These are phyloP conservation scores for Rotaria sp. DNA, from an alignment of 2,888 invertebrate species.

Conservation along the genomic window DNA sequence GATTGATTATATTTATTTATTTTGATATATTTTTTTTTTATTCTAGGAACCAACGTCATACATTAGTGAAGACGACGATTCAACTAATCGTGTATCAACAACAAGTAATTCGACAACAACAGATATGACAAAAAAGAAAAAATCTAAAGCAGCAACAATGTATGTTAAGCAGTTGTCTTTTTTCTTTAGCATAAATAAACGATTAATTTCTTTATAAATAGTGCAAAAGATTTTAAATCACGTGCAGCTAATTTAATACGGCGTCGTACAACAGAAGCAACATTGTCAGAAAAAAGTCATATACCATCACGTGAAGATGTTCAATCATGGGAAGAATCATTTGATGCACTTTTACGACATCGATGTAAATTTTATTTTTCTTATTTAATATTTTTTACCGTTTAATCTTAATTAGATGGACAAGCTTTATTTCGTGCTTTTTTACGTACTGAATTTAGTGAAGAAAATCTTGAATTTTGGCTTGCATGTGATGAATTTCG, in stretches of 20 bases:
- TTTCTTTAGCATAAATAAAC: not conserved
- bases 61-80: constrained; percentile 5
- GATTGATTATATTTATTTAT: not conserved
- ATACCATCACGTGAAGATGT: constrained; percentile 43
- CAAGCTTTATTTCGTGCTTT: constrained; percentile 59
- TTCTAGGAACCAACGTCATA: not conserved
- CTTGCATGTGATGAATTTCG: constrained; percentile 60
- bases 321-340: constrained; percentile 57
- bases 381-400: constrained; percentile 10
- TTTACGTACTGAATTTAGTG: constrained; percentile 59
- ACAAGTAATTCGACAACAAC: not conserved
- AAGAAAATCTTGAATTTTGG: constrained; percentile 62
- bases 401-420: constrained; percentile 55
- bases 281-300: constrained; percentile 47
- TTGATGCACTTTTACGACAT: constrained; percentile 57
- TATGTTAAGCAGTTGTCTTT: not conserved
- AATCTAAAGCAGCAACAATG: not conserved
- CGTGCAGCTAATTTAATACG: constrained; percentile 56
- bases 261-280: constrained; percentile 57
- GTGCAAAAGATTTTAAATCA: constrained; percentile 57
- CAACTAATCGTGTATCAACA: not conserved
- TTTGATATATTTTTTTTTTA: not conserved
- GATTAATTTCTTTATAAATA: constrained; percentile 44
- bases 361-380: constrained; percentile 56
- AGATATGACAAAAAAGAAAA: constrained; percentile 6